Percentiles rank a stretch among this genome's conserved stretches.
phyloP scores from a whole-genome alignment of 2,113 vertebrate genomes.

The Nothocercus nigrocapillus region DNA sequence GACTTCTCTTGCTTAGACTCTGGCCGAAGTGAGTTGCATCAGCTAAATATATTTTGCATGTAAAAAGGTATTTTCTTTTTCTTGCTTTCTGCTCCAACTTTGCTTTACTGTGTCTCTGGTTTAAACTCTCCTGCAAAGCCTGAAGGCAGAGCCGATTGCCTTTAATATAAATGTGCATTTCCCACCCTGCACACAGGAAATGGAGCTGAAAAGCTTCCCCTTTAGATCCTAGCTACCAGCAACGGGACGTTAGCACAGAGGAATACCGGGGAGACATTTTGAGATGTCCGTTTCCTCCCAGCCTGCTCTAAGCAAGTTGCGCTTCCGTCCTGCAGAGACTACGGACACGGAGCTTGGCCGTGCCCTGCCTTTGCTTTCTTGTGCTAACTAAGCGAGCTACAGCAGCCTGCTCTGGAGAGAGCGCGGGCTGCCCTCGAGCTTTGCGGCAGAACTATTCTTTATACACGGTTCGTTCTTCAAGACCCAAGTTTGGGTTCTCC shows the following conservation, averaged over 20 bases:
- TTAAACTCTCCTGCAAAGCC: not conserved
- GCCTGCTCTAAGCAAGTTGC: rapidly evolving
- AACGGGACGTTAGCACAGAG: not conserved
- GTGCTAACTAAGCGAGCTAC: not conserved
- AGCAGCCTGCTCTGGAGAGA: not conserved
- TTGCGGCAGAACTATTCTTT: not conserved
- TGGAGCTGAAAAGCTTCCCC: not conserved
- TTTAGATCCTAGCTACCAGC: rapidly evolving
- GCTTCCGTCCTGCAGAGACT: not conserved
- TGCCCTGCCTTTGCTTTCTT: not conserved
- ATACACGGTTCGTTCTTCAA: rapidly evolving
- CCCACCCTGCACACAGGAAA: rapidly evolving
- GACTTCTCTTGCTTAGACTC: not conserved
- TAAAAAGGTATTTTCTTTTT: not conserved
- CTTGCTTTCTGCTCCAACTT: not conserved
- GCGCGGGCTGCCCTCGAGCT: not conserved
- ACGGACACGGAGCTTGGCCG: rapidly evolving
- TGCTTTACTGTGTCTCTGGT: not conserved
- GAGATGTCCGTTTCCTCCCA: not conserved
- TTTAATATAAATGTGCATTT: not conserved
- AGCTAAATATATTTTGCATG: not conserved
- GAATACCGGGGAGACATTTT: not conserved
- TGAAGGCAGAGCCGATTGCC: not conserved
- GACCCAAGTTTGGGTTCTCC: not conserved
- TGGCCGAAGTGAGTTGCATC: not conserved